These are phyloP conservation scores for Luperina testacea DNA, from an alignment of 2,888 invertebrate species.

Conservation along the genomic window DNA sequence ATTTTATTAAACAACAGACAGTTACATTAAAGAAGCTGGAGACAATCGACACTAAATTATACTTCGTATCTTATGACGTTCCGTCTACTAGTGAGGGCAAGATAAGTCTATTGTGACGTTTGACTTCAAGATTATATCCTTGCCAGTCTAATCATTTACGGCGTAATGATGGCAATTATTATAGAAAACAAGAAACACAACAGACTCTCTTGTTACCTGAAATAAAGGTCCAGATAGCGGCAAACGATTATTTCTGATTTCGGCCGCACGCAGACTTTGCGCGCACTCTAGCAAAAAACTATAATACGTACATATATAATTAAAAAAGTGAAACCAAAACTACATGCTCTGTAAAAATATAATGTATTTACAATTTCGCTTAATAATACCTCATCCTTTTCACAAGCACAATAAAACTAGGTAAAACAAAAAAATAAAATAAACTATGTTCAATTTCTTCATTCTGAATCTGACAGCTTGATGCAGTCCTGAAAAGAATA, in stretches of 20 bases:
- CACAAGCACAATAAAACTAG: slow-evolving; percentile 67
- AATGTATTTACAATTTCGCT: slow-evolving; percentile 77
- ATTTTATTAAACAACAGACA: not conserved
- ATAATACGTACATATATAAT: no score
- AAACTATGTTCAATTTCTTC: slow-evolving; percentile 59
- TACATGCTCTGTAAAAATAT: slow-evolving; percentile 62
- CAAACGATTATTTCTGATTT: no score
- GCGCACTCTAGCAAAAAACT: not conserved
- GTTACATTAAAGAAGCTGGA: not conserved
- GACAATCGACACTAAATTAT: not conserved
- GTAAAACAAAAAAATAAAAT: slow-evolving; percentile 66
- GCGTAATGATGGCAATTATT: no score
- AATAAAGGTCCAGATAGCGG: no score
- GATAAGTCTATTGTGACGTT: no score
- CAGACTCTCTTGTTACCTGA: no score
- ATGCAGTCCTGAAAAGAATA: slow-evolving; percentile 80
- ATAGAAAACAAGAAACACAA: no score
- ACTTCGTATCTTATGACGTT: not conserved
- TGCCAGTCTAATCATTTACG: no score
- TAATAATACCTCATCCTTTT: slow-evolving; percentile 78
- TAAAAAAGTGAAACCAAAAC: slow-evolving; percentile 9
- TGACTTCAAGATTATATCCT: no score
- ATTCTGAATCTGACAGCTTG: slow-evolving; percentile 82
- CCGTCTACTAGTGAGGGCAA: not conserved
- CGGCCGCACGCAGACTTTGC: no score